Conservation (phyloP, 2,113 vertebrate genomes). For the Microtus richardsoni region DNA sequence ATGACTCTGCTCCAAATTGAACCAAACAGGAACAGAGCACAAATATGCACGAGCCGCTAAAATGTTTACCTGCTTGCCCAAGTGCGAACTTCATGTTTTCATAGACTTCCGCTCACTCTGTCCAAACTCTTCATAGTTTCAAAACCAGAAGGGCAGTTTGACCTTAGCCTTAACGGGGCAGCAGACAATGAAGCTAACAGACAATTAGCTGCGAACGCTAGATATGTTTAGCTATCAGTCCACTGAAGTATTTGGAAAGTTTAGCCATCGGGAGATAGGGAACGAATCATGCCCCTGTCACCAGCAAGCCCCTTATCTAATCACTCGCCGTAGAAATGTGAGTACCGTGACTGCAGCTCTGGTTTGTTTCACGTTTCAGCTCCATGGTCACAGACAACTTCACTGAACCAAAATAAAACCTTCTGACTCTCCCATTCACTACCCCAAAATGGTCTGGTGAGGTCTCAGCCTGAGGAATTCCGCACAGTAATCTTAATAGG, state of each 20-base stretch:
- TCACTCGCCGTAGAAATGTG: conserved; percentile 81
- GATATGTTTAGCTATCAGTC: conserved; percentile 73
- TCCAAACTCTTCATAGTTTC: neutral
- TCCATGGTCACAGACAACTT: conserved; percentile 77
- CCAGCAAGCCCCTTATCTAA: conserved; percentile 83
- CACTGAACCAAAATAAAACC: conserved; percentile 86
- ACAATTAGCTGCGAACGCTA: conserved; percentile 65
- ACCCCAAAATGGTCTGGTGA: conserved; percentile 77
- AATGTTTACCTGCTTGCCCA: neutral
- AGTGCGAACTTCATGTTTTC: neutral
- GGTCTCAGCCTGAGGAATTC: conserved; percentile 83
- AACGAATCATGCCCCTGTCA: conserved; percentile 72
- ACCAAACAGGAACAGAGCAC: neutral
- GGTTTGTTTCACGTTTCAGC: conserved; percentile 79
- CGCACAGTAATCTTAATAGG: conserved; percentile 82
- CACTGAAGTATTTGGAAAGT: conserved; percentile 75
- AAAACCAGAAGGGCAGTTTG: conserved; percentile 64
- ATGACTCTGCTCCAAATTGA: neutral
- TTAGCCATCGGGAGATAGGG: conserved; percentile 77
- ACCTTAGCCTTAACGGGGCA: conserved; percentile 68
- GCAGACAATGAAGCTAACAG: conserved; percentile 34
- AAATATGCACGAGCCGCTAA: neutral
- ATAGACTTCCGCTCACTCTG: neutral
- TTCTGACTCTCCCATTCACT: conserved; percentile 69
- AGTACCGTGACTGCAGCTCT: conserved; percentile 70